Evolutionary conservation across 2,113 vertebrate genomes (phyloP).

Genomic region (Syrmaticus mikado): DNA sequence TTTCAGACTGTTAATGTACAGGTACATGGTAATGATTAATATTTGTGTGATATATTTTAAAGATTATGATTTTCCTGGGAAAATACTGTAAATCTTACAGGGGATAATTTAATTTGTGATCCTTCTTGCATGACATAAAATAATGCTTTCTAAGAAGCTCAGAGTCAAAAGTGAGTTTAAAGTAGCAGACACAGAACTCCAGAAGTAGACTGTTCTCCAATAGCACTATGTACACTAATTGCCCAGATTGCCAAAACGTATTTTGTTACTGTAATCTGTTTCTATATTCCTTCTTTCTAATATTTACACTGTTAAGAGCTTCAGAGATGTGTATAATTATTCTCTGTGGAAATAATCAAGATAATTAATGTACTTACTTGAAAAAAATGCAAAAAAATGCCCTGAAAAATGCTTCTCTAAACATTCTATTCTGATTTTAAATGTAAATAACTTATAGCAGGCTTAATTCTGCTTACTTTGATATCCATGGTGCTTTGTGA

Average conservation of each 20-base stretch:
- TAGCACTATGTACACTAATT: constrained; percentile 20
- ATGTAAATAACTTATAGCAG: neutral
- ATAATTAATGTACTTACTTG: constrained; percentile 31
- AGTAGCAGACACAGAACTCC: constrained; percentile 28
- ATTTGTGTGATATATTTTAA: neutral
- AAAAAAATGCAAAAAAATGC: neutral
- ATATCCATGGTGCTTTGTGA: neutral
- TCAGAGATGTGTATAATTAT: constrained; percentile 55
- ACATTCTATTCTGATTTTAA: neutral
- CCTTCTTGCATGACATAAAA: constrained; percentile 7
- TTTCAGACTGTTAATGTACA: neutral
- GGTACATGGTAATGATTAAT: neutral
- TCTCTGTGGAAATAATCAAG: constrained; percentile 45
- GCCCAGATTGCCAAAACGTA: constrained; percentile 43
- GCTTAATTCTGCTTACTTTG: neutral
- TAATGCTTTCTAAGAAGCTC: constrained; percentile 15
- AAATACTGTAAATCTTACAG: constrained; percentile 11
- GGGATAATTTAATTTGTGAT: neutral
- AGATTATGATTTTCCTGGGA: neutral
- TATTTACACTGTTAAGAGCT: constrained; percentile 47
- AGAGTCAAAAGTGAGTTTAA: constrained; percentile 19
- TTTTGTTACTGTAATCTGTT: constrained; percentile 46
- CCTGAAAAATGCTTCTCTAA: neutral
- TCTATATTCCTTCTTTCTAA: constrained; percentile 45
- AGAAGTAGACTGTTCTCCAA: constrained; percentile 33